These are phyloP conservation scores for Ptychodera flava DNA, from an alignment of 35 echinoderm and acorn worm genomes.

Conservation along the genomic window DNA sequence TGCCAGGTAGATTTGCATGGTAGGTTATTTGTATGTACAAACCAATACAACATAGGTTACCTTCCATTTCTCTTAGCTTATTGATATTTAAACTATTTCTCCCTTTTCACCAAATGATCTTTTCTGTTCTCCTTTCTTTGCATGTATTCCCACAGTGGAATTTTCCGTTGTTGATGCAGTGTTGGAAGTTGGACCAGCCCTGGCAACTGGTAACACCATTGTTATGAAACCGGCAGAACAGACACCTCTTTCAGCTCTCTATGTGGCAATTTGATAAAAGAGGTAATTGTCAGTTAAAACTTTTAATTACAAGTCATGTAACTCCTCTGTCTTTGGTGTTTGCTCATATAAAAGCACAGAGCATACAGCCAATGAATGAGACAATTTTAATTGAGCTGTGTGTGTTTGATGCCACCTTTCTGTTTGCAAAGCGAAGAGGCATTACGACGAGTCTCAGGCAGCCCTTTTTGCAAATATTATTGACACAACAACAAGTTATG, in stretches of 20 bases:
- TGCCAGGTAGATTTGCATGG: background rate
- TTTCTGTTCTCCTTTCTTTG: background rate
- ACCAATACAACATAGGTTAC: background rate
- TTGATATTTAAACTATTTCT: background rate
- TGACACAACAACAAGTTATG: no score
- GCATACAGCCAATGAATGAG: no score
- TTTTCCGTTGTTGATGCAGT: slow-evolving; percentile 91
- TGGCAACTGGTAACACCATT: slow-evolving; percentile 68
- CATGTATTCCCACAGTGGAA: slow-evolving; percentile 64
- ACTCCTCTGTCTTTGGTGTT: no score
- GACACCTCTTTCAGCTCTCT: slow-evolving; percentile 79
- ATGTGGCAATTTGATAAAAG: slow-evolving; percentile 67
- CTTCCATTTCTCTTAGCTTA: background rate
- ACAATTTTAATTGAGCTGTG: no score
- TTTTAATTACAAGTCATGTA: no score
- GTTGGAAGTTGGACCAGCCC: slow-evolving; percentile 88
- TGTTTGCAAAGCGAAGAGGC: no score
- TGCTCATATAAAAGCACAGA: no score
- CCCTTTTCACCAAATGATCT: background rate
- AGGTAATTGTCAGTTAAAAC: slow-evolving; percentile 53
- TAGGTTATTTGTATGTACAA: background rate
- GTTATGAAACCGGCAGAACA: slow-evolving; percentile 95
- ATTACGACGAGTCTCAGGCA: no score
- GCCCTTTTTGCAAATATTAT: no score
- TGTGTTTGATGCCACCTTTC: no score